Conservation (phyloP, 1,140 invertebrate species). For the Cherax quadricarinatus region DNA sequence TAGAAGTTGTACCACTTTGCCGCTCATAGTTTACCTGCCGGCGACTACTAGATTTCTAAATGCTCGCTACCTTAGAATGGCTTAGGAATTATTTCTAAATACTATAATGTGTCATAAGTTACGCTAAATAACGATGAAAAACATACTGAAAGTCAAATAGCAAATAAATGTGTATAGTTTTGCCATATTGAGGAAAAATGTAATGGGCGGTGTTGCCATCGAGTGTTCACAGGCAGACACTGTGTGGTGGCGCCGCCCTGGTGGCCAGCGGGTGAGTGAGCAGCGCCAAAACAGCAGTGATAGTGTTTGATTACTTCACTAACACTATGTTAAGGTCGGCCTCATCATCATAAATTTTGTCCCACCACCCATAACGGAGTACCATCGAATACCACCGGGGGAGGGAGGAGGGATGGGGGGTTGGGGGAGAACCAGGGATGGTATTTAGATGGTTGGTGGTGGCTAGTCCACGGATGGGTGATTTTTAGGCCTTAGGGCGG, state of each 20-base stretch:
- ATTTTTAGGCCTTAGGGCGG: background rate
- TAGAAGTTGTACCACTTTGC: conserved; percentile 62
- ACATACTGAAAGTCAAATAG: background rate
- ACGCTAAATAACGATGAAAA: background rate
- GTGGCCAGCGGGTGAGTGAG: conserved; percentile 28
- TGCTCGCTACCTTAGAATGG: background rate
- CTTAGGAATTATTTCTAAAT: background rate
- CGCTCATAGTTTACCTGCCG: conserved; percentile 48
- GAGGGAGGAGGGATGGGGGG: background rate
- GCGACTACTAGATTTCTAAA: conserved; percentile 19
- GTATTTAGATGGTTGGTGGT: too few relatives aligned
- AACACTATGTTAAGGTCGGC: conserved; percentile 39
- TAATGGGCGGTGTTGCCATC: conserved; percentile 3
- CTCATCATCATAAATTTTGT: conserved; percentile 52
- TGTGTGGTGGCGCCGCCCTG: conserved; percentile 63
- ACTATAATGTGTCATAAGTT: background rate
- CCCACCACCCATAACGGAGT: conserved; percentile 15
- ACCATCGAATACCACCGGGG: background rate
- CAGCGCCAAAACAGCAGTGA: conserved; percentile 12
- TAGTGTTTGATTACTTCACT: conserved; percentile 38
- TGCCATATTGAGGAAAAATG: conserved; percentile 21
- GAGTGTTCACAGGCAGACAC: background rate
- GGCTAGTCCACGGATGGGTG: too few relatives aligned
- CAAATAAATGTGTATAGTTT: background rate
- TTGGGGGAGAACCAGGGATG: too few relatives aligned